Evolutionary conservation across 2,113 vertebrate species (phyloP).

Genomic region (Ptilonorhynchus violaceus): DNA sequence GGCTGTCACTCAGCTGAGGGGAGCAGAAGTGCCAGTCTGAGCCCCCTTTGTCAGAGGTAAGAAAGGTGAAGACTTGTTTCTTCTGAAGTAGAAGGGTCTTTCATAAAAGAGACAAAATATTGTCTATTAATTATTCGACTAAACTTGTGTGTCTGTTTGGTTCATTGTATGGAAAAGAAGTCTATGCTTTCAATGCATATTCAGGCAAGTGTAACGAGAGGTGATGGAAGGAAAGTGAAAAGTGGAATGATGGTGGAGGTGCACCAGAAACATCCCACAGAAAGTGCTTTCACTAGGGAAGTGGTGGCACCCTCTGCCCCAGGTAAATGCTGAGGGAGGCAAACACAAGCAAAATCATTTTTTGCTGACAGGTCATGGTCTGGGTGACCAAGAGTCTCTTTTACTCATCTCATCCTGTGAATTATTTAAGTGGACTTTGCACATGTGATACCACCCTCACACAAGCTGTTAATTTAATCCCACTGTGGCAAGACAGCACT

Average conservation of each 20-base stretch:
- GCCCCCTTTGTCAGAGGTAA: background rate
- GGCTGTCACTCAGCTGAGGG: background rate
- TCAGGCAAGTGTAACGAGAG: background rate
- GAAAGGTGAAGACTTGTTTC: background rate
- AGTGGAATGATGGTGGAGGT: background rate
- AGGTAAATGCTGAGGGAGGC: background rate
- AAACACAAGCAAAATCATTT: background rate
- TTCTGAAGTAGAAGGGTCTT: background rate
- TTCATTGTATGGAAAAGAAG: background rate
- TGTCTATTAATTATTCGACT: background rate
- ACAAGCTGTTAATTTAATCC: background rate
- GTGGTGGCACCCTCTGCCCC: background rate
- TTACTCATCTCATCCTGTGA: background rate
- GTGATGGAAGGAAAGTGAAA: background rate
- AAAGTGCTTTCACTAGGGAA: background rate
- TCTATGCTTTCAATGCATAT: background rate
- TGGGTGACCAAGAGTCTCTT: background rate
- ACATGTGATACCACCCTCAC: background rate
- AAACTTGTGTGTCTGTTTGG: background rate
- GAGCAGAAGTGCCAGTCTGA: background rate
- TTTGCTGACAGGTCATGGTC: background rate
- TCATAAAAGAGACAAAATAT: background rate
- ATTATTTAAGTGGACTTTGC: background rate
- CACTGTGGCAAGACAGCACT: accelerated
- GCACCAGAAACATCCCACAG: background rate